Base-by-base conservation (phyloP, 1,140 invertebrate species). In the Psilanteris sp. region DNA sequence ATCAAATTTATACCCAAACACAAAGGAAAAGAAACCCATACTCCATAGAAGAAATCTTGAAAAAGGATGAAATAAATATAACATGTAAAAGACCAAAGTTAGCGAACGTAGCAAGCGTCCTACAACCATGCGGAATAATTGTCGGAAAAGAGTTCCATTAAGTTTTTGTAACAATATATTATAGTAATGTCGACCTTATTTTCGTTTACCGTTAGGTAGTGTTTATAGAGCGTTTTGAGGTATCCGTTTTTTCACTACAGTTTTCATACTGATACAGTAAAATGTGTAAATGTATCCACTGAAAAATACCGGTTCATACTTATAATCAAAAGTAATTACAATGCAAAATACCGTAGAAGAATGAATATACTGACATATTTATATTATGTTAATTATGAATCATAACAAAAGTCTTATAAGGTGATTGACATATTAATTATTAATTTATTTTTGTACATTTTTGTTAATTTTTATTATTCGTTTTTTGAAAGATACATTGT, bases 31-130 rank as follows among this genome's bases (percentile, higher is more conserved):
- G 92, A 36, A 96, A 95, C 85, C 94, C 94, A 0, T 96, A 96
- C 81, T 95, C 94, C 0, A 96, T 96, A 78, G 95, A 96, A 80
- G 95, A 96, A 80, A 81, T 96, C 3, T 79, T 96, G 2, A 96
- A 95, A 78, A 95, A 95, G 67, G 93, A 93, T 4, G 91, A 92
- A 52, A 92, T 91, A 20, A 85, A 85, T 32, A 68, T 59, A 3
- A 44, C 55, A 6, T 57, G 61, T 16, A 84, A 86, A 44, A 81
- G 85, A 81, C 85, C 85, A 16, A 85, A 83, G 43, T 20, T 87
- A 8, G 46, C 79, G 2, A 80, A 83, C 24, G 78, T 85, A 1
- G 34, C 75, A 4, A 82, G 81, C 0, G 76, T 89, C 31, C 80
- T 88, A 5, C 87, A 89, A 46, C 87, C 88, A 0, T 88, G 86